Conservation (phyloP, 2,797 vertebrate genomes). For the Pseudochirops cupreus region DNA sequence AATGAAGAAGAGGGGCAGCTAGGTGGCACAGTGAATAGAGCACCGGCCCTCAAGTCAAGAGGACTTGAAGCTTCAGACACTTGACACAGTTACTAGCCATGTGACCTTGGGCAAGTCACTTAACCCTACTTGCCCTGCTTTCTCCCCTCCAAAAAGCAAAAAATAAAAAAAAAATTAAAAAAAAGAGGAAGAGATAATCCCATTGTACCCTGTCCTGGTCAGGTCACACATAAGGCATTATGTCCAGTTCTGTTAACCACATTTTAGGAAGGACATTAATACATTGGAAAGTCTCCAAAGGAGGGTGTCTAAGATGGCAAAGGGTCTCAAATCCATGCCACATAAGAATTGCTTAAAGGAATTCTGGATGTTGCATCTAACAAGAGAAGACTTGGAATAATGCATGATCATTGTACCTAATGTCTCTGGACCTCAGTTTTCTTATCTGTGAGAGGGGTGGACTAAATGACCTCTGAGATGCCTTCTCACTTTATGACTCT, state of each 20-base stretch:
- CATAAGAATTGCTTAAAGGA: not conserved
- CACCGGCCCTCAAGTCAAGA: no score
- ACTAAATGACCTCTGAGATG: not conserved
- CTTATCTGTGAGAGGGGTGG: not conserved
- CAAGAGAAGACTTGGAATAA: not conserved
- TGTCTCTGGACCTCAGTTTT: not conserved
- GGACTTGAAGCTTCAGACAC: no score
- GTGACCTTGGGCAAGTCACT: no score
- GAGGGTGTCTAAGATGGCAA: not conserved
- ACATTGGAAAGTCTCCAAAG: not conserved
- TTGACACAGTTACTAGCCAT: no score
- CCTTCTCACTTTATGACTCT: not conserved
- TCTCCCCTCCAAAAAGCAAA: no score
- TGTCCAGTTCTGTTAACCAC: not conserved
- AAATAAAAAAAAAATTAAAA: not conserved
- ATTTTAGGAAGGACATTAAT: not conserved
- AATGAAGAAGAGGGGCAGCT: not conserved
- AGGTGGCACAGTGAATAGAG: no score
- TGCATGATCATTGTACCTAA: not conserved
- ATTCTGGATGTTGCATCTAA: not conserved
- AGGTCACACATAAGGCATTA: not conserved
- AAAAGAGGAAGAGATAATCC: not conserved
- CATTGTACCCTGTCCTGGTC: not conserved
- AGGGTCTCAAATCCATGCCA: not conserved
- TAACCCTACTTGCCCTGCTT: no score